Base-by-base conservation (phyloP, 2,797 vertebrate species). In the Poeciliopsis paucimaculata region DNA sequence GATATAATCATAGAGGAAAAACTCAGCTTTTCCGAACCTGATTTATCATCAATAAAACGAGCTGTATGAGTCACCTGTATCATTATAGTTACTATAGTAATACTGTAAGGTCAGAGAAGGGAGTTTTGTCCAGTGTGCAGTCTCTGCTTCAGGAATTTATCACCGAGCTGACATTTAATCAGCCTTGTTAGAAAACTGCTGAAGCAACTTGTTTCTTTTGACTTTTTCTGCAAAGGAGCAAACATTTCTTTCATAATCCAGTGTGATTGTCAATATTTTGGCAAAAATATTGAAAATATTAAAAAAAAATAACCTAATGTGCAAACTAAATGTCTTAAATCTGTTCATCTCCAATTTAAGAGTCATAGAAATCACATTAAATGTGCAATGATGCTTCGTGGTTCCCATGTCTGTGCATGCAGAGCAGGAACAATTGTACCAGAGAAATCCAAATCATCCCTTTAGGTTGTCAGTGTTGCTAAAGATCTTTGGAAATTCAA, bases 61-160 rank as follows among this genome's bases (percentile, higher is more conserved):
- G 49, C 23, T 72, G n/a, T 31, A 72, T 15, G 64, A 75, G 31
- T 26, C 1, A 68, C 9, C 23, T 9, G 51, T 74, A 26, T 72
- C 11, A n/a, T 73, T 36, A 43, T 55, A 31, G 49, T 28, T 34
- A 55, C n/a, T 23, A 49, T 71, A 77, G 66, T 26, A 45, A 43
- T 23, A 23, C 71, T 12, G 74, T 62, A 73, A 53, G 76, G 76
- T 57, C 34, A 73, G 64, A 41, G 12, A 60, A 77, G 66, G 60
- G 43, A 49, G 43, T 83, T 78, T 31, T 72, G 79, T 62, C 73
- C 80, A 51, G 72, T 64, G 77, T 82, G 73, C 72, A 84, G 73
- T 84, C 73, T 8, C 68, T 68, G 70, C 84, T 79, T 73, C 84
- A 92, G 84, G 93, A 94, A 94, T 94, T 84, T 91, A 86, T 88